Conservation (phyloP, 92 coral and sea anemone species). For the Porites evermanni region DNA sequence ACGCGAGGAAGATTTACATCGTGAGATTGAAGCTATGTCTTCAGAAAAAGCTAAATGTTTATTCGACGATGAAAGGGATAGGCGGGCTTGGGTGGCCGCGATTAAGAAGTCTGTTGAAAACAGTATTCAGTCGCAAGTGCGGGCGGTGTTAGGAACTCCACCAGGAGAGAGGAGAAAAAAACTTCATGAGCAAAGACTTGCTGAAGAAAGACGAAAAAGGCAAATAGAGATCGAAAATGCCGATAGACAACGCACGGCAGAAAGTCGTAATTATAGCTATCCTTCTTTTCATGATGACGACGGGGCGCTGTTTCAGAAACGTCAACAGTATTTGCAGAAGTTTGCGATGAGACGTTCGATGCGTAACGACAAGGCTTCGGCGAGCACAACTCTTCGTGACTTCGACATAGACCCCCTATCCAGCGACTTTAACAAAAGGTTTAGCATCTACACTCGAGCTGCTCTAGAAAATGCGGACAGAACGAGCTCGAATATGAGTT, state of each 20-base stretch:
- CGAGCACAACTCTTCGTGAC: conserved; percentile 4
- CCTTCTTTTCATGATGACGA: conserved; percentile 65
- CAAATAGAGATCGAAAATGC: conserved; percentile 33
- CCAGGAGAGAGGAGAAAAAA: conserved; percentile 80
- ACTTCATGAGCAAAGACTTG: conserved; percentile 60
- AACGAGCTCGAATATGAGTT: conserved; percentile 12
- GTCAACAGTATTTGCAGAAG: conserved; percentile 75
- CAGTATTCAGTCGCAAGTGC: conserved; percentile 85
- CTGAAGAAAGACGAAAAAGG: conserved; percentile 67
- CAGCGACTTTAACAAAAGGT: conserved; percentile 61
- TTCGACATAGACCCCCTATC: conserved; percentile 68
- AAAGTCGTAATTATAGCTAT: conserved; percentile 35
- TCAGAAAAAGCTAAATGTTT: conserved; percentile 85
- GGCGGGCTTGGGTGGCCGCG: conserved; percentile 81
- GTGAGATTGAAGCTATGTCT: conserved; percentile 77
- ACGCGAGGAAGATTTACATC: conserved; percentile 48
- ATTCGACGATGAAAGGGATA: conserved; percentile 80
- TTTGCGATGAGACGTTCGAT: conserved; percentile 62
- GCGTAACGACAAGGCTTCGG: conserved; percentile 27
- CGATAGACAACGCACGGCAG: conserved; percentile 27
- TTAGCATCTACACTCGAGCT: conserved; percentile 78
- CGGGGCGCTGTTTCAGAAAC: conserved; percentile 57
- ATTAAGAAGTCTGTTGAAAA: conserved; percentile 89
- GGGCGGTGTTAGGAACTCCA: conserved; percentile 91
- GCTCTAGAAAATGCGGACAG: conserved; percentile 68